Base-by-base conservation (phyloP, 2,113 vertebrate genomes). In the Cyrtonyx montezumae region DNA sequence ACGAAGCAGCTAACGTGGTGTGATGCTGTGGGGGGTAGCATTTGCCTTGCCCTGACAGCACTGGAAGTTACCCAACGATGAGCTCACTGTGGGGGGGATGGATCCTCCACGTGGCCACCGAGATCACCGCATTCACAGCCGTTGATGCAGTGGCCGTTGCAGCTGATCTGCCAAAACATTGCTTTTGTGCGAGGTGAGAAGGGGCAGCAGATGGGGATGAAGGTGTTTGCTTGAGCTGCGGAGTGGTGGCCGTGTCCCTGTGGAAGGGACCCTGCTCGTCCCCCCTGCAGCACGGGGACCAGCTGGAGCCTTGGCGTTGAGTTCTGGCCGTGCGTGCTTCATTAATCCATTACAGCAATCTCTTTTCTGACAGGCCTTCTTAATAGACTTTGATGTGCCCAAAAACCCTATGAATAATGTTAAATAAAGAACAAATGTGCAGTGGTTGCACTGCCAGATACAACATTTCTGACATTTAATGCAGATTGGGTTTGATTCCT, bases 391-490 rank as follows among this genome's bases (percentile, higher is more conserved):
- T 85, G 88, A 96, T 91, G 51, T 95, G 80, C 87, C 66, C 79
- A 51, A 88, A 88, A 94, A 11, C 34, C 37, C 25, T 75, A 49
- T 77, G 85, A 91, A 76, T 89, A 84, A 76, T 53, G 40, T 32
- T 73, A 87, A 95, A 96, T 88, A 49, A 94, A 40, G 83, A 96
- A 71, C 96, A 95, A 96, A 97, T 96, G 95, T 91, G 76, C 70
- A 61, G 90, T 30, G 25, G 77, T 90, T 36, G 37, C 15, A 1
- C 43, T 96, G 96, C 95, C 95, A 97, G 91, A 95, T 56, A 91
- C 61, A 95, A 88, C 95, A 91, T 93, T 95, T 81, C 95, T 94
- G 96, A 93, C 88, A 91, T 87, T 96, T 94, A 95, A 71, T 85
- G 90, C 30, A 83, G 83, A 94, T 95, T 94, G 85, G 71, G 71